phyloP scores from a whole-genome alignment of 2,888 invertebrate genomes.

The Melanostoma mellinum region DNA sequence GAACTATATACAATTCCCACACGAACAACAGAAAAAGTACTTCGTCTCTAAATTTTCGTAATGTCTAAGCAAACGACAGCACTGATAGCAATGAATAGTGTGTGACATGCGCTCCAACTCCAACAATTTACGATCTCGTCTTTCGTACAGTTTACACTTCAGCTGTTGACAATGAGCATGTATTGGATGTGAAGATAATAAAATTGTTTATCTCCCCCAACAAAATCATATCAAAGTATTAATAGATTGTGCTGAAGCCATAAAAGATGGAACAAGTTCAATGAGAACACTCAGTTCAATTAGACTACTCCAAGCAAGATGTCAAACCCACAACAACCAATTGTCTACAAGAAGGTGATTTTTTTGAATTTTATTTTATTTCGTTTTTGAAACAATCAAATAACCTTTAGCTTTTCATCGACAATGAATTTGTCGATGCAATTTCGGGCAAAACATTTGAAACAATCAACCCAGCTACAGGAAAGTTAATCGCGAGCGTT shows the following conservation, averaged over 20 bases:
- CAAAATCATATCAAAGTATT: background rate
- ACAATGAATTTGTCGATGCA: slow-evolving; percentile 92
- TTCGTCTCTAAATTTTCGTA: too few relatives aligned
- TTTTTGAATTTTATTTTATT: background rate
- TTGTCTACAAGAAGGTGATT: slow-evolving; percentile 83
- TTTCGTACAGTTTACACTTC: too few relatives aligned
- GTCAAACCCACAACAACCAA: slow-evolving; percentile 82
- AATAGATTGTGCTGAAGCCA: background rate
- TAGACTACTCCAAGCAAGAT: slow-evolving; percentile 76
- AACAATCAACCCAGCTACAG: slow-evolving; percentile 92
- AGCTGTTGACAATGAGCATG: too few relatives aligned
- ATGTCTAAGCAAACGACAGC: too few relatives aligned
- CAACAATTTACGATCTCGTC: too few relatives aligned
- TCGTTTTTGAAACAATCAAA: background rate
- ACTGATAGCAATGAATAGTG: too few relatives aligned
- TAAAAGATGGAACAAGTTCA: slow-evolving; percentile 47
- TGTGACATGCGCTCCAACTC: too few relatives aligned
- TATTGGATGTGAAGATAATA: too few relatives aligned
- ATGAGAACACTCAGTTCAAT: slow-evolving; percentile 57
- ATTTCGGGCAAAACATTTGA: slow-evolving; percentile 93
- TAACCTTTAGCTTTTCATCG: slow-evolving; percentile 87
- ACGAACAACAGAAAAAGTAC: too few relatives aligned
- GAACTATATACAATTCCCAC: too few relatives aligned
- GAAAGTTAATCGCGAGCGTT: slow-evolving; percentile 88
- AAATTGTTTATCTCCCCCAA: too few relatives aligned